Percentiles rank a stretch among this genome's conserved stretches.
Evolutionary conservation across 2,113 vertebrate genomes (phyloP).

Genomic region (Crypturellus undulatus): DNA sequence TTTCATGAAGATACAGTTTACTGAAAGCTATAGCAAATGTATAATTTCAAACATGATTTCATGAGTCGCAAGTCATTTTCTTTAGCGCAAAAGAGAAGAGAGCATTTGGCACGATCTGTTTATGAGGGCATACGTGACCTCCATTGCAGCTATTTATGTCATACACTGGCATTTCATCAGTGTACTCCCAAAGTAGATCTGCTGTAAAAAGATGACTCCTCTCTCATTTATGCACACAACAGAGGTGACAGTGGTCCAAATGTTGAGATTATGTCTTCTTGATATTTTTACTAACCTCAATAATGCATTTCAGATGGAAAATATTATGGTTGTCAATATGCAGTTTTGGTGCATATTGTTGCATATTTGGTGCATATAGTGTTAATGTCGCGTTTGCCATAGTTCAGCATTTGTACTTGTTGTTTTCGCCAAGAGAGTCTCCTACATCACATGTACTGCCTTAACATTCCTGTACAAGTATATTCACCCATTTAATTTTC

Average conservation of each 20-base stretch:
- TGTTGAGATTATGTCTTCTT: not conserved
- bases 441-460: not conserved
- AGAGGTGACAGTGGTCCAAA: not conserved
- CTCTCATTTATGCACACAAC: not conserved
- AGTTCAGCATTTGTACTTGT: not conserved
- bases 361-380: no score
- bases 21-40: not conserved
- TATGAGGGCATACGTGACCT: not conserved
- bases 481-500: conserved; percentile 18
- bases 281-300: not conserved
- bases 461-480: not conserved
- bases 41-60: not conserved
- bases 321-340: not conserved
- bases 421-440: not conserved
- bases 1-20: not conserved
- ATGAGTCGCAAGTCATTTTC: not conserved
- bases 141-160: conserved; percentile 24
- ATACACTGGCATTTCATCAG: conserved; percentile 14
- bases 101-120: conserved; percentile 10
- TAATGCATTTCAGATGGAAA: conserved; percentile 7
- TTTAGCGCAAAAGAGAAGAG: not conserved
- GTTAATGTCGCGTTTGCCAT: conserved; percentile 3
- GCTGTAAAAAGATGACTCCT: not conserved
- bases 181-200: conserved; percentile 26
- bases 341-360: no score